Conservation (phyloP, 2,797 vertebrate species). For the Xenopus petersii region DNA sequence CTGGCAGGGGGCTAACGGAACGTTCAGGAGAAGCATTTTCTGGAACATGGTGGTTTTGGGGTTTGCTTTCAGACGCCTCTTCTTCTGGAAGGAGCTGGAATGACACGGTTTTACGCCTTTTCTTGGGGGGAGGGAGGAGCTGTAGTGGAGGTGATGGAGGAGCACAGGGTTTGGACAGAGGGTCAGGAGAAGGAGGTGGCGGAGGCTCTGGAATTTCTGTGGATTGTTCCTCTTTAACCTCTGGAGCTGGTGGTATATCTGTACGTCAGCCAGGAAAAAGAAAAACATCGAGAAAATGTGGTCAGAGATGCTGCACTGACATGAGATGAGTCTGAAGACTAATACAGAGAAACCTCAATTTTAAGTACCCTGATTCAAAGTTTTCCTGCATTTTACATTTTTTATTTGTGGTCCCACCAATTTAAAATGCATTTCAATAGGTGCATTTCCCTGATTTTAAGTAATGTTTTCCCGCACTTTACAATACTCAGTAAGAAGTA, state of each 20-base stretch:
- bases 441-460: no score
- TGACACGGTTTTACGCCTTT: slow-evolving; percentile 86
- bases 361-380: no score
- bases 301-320: background rate
- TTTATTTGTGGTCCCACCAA: no score
- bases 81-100: slow-evolving; percentile 76
- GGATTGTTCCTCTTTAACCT: slow-evolving; percentile 4
- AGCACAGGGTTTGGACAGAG: slow-evolving; percentile 50
- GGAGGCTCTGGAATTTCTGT: slow-evolving; percentile 40
- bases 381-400: no score
- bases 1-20: slow-evolving; percentile 14
- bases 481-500: no score
- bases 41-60: slow-evolving; percentile 49
- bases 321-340: no score
- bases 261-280: background rate
- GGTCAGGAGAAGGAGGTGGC: slow-evolving; percentile 60
- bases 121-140: slow-evolving; percentile 84
- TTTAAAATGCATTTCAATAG: no score
- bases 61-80: slow-evolving; percentile 60
- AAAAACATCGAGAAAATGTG: background rate
- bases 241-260: slow-evolving; percentile 2
- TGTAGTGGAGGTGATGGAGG: slow-evolving; percentile 78
- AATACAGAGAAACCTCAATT: no score
- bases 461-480: no score
- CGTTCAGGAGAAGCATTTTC: slow-evolving; percentile 18